These are phyloP conservation scores for Vicugna pacos DNA, from an alignment of 2,113 vertebrate genomes.

Conservation along the genomic window DNA sequence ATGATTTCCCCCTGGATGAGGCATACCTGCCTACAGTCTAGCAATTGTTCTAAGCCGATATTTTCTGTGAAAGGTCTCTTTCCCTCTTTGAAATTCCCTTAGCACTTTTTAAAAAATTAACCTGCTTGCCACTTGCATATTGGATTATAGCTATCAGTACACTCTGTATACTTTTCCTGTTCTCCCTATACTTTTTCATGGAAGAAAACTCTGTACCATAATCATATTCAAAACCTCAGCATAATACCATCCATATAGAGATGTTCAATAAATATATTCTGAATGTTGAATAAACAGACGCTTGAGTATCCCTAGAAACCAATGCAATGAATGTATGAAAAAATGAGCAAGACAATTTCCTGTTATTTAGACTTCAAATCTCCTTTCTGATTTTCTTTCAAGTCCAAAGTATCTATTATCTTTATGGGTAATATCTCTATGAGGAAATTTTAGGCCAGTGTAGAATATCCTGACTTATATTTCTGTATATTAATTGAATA, in stretches of 20 bases:
- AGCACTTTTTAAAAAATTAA: background rate
- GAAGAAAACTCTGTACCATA: background rate
- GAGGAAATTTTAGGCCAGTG: background rate
- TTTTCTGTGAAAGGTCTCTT: background rate
- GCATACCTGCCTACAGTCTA: background rate
- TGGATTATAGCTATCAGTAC: background rate
- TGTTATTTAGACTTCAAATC: background rate
- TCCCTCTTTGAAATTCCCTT: background rate
- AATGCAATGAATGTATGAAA: background rate
- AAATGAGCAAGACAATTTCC: background rate
- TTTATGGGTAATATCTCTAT: background rate
- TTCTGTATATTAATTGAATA: background rate
- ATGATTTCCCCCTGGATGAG: background rate
- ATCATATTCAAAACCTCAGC: background rate
- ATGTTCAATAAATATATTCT: background rate
- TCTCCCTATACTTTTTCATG: background rate
- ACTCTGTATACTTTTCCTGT: background rate
- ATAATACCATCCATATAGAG: background rate
- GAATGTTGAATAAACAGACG: constrained; percentile 6
- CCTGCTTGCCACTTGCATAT: background rate
- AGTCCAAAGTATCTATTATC: background rate
- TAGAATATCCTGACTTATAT: background rate
- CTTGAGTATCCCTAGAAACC: background rate
- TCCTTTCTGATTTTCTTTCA: background rate
- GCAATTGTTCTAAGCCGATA: background rate